phyloP scores from a whole-genome alignment of 1,140 invertebrate genomes.

The Polyergus mexicanus region DNA sequence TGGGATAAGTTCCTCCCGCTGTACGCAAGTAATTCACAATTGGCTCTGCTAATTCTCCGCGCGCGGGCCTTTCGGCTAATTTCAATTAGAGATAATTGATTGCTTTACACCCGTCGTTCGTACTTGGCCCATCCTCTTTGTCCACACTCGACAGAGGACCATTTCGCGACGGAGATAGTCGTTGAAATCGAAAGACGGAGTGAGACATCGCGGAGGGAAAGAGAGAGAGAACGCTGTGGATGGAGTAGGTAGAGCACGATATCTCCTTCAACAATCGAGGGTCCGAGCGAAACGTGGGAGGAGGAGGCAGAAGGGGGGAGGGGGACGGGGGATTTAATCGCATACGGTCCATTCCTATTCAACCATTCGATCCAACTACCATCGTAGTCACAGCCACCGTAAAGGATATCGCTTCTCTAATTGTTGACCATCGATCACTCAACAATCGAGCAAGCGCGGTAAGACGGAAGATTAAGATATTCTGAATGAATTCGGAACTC shows the following conservation, averaged over 20 bases:
- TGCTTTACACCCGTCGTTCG: conserved; percentile 63
- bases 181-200: conserved; percentile 20
- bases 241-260: conserved; percentile 8
- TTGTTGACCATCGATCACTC: conserved; percentile 65
- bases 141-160: conserved; percentile 11
- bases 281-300: conserved; percentile 18
- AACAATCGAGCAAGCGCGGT: conserved; percentile 32
- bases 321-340: conserved; percentile 66
- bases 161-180: conserved; percentile 38
- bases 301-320: neutral
- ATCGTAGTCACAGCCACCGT: conserved; percentile 58
- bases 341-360: conserved; percentile 70
- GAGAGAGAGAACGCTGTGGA: conserved; percentile 19
- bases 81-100: conserved; percentile 66
- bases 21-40: conserved; percentile 49
- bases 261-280: conserved; percentile 55
- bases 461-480: conserved; percentile 21
- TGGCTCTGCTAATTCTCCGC: conserved; percentile 47
- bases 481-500: neutral
- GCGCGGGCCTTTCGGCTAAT: conserved; percentile 54
- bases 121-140: conserved; percentile 49
- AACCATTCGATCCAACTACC: conserved; percentile 49
- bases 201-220: neutral
- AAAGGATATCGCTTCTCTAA: conserved; percentile 67
- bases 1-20: conserved; percentile 17